Percentiles rank a stretch among this genome's conserved stretches.
Evolutionary conservation across 2,888 invertebrate genomes (phyloP).

Genomic region (Luperina nickerlii): DNA sequence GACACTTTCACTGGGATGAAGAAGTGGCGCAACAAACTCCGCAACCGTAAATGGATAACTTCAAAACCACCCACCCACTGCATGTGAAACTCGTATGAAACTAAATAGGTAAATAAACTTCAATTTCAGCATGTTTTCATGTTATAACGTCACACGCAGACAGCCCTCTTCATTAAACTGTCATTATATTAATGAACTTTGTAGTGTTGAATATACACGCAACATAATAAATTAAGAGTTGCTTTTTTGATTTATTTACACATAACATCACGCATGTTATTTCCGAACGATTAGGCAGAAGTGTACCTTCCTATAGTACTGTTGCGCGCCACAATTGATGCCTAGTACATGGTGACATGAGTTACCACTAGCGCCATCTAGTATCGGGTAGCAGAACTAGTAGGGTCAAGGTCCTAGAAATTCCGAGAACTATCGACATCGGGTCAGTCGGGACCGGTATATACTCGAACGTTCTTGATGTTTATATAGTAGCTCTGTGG

Average conservation of each 20-base stretch:
- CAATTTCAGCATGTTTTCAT: constrained; percentile 27
- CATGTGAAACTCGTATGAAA: neutral
- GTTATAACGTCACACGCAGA: constrained; percentile 24
- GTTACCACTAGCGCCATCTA: too few species aligned
- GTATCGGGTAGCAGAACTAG: too few species aligned
- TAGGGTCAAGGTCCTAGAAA: too few species aligned
- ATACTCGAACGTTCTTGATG: too few species aligned
- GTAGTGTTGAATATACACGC: constrained; percentile 48
- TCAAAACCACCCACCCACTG: neutral
- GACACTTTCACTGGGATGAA: too few species aligned
- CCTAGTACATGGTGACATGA: too few species aligned
- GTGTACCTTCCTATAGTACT: neutral
- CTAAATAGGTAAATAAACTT: constrained; percentile 8
- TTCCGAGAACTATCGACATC: too few species aligned
- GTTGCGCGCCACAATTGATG: too few species aligned
- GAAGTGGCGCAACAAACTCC: neutral
- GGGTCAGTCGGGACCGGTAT: too few species aligned
- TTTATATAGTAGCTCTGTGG: too few species aligned
- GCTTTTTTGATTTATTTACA: constrained; percentile 51
- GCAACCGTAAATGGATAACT: neutral
- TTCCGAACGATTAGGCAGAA: neutral
- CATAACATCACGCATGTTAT: neutral
- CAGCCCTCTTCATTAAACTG: constrained; percentile 61
- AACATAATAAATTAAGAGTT: constrained; percentile 42
- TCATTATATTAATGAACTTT: constrained; percentile 63